Evolutionary conservation across 2,888 invertebrate genomes (phyloP), one percentile per base, ranked within the genome.

Genomic region (Pandemis heparana): DNA sequence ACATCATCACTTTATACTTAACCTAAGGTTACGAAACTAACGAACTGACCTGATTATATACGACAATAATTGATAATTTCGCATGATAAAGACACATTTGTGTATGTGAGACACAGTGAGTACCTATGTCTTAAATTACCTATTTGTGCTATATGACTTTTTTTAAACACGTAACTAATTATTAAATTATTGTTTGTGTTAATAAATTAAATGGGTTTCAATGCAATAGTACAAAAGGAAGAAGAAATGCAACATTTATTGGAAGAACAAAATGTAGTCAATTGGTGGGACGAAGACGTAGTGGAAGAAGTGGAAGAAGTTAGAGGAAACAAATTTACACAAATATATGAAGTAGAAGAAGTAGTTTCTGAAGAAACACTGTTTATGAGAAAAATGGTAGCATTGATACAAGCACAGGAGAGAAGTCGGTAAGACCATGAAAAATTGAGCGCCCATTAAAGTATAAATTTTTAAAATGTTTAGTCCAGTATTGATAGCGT

Each of bases 371-470:
- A 86, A 79, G 87, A 86, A 80, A 77, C 80, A 14, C 75, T 85
- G 18, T 77, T 79, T 74, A 83, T 76, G 14, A 85, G 77, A 46
- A 77, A 77, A 74, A 76, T 85, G 77, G 62, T 86, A 2, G 75
- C 81, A 62, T 67, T 92, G 7, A 90, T 92, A 81, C 84, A 88
- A 75, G 86, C 91, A 43, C 91, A 92, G 62, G 92, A 91, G 77
- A 87, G 82, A 76, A 78, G 85, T 12, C 87, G 92, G 92, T 91
- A 76, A 16, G 61, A 23, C 12, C 23, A 23, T 56, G 12, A 23
- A 23, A 56, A 18, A 10, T 23, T 12, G 1, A 12, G 5, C 12
- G 12, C 5, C 4, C 3, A 5, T 43, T 41, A 2, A 2, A 41
- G n/a, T n/a, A 12, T 43, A 43, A 43, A 1, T 43, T 43, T 2